A percentile compares a stretch with the other conserved stretches of the same genome.
Evolutionary conservation across 2,888 invertebrate genomes (phyloP).

Genomic region (Cataglyphis albicans): DNA sequence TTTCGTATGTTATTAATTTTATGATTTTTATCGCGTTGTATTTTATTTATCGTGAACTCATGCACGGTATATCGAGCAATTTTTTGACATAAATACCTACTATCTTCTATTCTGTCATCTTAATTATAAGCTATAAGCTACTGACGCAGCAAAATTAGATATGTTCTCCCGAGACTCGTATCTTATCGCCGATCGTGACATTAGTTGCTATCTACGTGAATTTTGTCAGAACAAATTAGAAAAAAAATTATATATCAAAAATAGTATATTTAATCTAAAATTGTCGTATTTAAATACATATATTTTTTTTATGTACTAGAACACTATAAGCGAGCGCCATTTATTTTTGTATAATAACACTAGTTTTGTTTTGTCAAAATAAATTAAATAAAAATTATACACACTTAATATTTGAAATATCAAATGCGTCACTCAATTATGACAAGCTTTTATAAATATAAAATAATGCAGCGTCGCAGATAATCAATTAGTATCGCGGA

Average conservation of each 20-base stretch:
- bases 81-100: constrained; percentile 74
- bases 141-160: constrained; percentile 66
- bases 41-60: background rate
- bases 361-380: no score
- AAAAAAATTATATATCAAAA: background rate
- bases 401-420: no score
- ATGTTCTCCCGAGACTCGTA: constrained; percentile 56
- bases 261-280: background rate
- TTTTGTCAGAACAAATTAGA: constrained; percentile 13
- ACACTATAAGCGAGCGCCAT: no score
- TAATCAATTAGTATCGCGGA: no score
- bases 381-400: no score
- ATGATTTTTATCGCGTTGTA: background rate
- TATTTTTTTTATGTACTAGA: background rate
- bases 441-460: no score
- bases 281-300: background rate
- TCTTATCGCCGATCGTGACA: constrained; percentile 56
- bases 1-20: background rate
- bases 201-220: background rate
- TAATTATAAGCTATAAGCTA: constrained; percentile 77
- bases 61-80: background rate
- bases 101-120: constrained; percentile 71
- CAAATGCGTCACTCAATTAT: no score
- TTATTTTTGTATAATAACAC: no score
- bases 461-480: no score